Conservation (phyloP, 2,888 invertebrate species). For the Uloborus plumipes region DNA sequence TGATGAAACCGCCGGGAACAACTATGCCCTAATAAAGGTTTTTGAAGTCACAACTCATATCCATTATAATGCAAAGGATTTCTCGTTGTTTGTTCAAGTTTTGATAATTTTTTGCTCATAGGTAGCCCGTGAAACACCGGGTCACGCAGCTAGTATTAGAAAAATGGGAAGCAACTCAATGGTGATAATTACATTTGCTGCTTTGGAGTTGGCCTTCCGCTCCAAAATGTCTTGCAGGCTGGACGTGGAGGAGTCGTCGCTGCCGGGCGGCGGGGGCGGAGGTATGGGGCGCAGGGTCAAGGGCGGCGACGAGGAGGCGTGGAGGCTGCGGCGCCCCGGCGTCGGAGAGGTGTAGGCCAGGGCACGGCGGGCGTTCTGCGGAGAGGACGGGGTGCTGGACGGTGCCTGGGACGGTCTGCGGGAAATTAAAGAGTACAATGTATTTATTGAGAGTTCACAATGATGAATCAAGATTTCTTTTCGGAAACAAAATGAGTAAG, state of each 20-base stretch:
- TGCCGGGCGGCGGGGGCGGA: constrained; percentile 21
- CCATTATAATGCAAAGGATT: too few relatives aligned
- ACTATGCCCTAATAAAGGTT: too few relatives aligned
- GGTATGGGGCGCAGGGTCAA: neutral
- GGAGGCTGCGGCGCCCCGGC: neutral
- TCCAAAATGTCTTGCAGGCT: constrained; percentile 44
- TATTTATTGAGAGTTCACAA: too few relatives aligned
- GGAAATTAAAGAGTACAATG: neutral
- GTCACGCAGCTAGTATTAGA: too few relatives aligned
- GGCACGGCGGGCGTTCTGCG: constrained; percentile 43
- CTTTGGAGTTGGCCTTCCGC: constrained; percentile 14
- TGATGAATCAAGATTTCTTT: too few relatives aligned
- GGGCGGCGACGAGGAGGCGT: constrained; percentile 21
- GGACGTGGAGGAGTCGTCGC: constrained; percentile 60
- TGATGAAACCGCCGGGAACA: too few relatives aligned
- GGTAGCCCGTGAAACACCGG: too few relatives aligned
- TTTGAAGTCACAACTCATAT: too few relatives aligned
- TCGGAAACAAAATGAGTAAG: too few relatives aligned
- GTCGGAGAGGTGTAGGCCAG: constrained; percentile 30
- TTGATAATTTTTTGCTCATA: too few relatives aligned
- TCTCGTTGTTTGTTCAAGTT: too few relatives aligned
- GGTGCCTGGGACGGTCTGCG: constrained; percentile 38
- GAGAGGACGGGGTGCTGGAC: constrained; percentile 47
- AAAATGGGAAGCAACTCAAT: too few relatives aligned
- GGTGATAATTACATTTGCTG: neutral